These are phyloP conservation scores for Napeogenes inachia DNA, from an alignment of 2,888 invertebrate species.

Conservation along the genomic window DNA sequence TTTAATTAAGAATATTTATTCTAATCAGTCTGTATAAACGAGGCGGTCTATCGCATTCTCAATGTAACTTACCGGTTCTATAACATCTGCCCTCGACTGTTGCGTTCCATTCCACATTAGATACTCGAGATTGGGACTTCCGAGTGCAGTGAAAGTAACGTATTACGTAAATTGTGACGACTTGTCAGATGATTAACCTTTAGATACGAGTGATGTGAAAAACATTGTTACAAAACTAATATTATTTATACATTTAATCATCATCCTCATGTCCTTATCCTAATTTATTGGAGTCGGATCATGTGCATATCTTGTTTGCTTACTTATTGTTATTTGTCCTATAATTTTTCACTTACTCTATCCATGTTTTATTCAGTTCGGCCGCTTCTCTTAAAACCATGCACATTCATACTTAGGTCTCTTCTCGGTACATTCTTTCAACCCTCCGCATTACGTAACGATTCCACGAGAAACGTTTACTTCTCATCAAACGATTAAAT, in stretches of 20 bases:
- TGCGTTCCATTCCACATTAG: slow-evolving; percentile 29
- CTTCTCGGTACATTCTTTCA: too few species aligned
- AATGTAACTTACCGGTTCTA: slow-evolving; percentile 56
- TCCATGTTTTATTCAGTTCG: too few species aligned
- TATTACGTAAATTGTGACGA: slow-evolving; percentile 22
- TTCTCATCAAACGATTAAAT: too few species aligned
- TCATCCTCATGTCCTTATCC: too few species aligned
- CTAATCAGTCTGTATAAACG: slow-evolving; percentile 43
- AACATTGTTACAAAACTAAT: neutral
- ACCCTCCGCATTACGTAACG: too few species aligned
- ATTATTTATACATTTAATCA: neutral
- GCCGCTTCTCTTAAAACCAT: too few species aligned
- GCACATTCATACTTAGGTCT: too few species aligned
- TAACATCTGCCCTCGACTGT: slow-evolving; percentile 61
- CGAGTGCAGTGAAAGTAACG: slow-evolving; percentile 26
- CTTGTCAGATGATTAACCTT: slow-evolving; percentile 8
- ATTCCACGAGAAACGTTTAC: too few species aligned
- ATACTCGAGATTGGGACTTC: slow-evolving; percentile 23
- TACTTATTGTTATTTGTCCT: too few species aligned
- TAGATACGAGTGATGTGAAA: neutral
- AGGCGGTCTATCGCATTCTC: slow-evolving; percentile 36
- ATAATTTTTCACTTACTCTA: too few species aligned
- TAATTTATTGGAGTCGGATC: too few species aligned
- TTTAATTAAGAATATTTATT: neutral
- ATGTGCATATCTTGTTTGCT: too few species aligned